Conservation (phyloP, 2,888 invertebrate species). For the Netelia inedita region DNA sequence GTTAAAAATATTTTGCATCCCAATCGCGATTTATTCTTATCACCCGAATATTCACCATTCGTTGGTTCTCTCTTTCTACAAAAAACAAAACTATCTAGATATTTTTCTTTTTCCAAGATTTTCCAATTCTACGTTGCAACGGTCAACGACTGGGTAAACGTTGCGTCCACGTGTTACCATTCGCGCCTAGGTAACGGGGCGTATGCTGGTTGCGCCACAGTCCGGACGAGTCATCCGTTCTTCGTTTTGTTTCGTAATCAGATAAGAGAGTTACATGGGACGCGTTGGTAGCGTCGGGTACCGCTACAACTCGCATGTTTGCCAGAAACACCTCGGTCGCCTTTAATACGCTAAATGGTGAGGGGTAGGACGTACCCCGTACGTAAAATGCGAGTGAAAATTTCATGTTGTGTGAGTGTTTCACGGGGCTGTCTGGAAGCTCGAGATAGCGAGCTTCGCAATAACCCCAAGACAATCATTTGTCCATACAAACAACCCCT, state of each 20-base stretch:
- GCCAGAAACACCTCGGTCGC: neutral
- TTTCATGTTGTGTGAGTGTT: conserved; percentile 5
- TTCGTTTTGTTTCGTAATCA: conserved; percentile 40
- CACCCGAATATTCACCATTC: no score
- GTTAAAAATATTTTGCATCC: neutral
- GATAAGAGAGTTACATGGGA: conserved; percentile 1
- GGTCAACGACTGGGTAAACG: neutral
- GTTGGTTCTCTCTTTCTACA: no score
- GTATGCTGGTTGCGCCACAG: conserved; percentile 17
- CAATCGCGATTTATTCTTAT: neutral
- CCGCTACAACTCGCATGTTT: no score
- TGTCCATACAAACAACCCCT: neutral
- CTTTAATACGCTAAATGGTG: conserved; percentile 24
- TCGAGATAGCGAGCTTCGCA: conserved; percentile 31
- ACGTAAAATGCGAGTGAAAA: conserved; percentile 2
- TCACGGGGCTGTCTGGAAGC: conserved; percentile 4
- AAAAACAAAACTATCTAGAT: no score
- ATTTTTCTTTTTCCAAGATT: no score
- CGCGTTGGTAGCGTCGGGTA: neutral
- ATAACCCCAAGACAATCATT: conserved; percentile 1
- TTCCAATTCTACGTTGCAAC: no score
- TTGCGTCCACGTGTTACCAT: conserved; percentile 1
- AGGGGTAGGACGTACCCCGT: neutral
- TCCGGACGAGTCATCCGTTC: neutral
- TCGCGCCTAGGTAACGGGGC: conserved; percentile 1